Conservation (phyloP, 2,113 vertebrate species). For the Etia nguti region DNA sequence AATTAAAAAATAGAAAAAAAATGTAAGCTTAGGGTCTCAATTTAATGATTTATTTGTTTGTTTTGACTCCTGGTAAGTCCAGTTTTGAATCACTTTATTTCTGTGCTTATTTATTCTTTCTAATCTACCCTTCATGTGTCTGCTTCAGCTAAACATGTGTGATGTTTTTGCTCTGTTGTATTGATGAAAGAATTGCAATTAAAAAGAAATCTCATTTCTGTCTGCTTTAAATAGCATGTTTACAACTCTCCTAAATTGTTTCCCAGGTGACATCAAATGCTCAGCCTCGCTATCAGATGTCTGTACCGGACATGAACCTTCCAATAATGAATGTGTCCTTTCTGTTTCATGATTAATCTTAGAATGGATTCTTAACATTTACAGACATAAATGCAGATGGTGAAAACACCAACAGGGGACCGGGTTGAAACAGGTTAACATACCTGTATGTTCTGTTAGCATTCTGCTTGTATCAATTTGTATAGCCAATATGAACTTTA, state of each 20-base stretch:
- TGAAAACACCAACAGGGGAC: background rate
- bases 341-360: background rate
- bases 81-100: background rate
- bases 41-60: too few relatives aligned
- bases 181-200: background rate
- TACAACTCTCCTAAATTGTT: background rate
- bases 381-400: background rate
- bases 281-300: background rate
- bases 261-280: background rate
- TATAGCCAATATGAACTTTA: background rate
- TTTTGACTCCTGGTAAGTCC: background rate
- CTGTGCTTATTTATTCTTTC: background rate
- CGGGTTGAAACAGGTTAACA: background rate
- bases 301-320: background rate
- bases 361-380: background rate
- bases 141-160: background rate
- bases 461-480: background rate
- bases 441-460: background rate
- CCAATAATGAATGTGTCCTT: background rate
- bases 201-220: background rate
- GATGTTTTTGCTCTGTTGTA: background rate
- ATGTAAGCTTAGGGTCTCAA: too few relatives aligned
- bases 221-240: background rate
- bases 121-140: background rate
- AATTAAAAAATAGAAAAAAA: too few relatives aligned